Evolutionary conservation across 2,113 vertebrate species (phyloP).

Genomic region (Apaloderma vittatum): DNA sequence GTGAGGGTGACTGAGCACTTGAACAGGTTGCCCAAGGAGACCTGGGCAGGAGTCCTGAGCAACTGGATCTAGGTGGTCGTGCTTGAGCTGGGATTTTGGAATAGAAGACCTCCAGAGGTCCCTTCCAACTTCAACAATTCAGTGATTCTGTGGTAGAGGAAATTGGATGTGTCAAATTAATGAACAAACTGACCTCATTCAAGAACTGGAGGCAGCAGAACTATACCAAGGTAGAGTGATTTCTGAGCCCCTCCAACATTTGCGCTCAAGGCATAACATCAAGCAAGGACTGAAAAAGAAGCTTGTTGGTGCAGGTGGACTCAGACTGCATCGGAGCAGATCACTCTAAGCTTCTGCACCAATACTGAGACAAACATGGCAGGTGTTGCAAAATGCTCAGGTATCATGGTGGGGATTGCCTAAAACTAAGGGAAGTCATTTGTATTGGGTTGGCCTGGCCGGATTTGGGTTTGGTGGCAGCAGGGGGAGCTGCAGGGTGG

Average conservation of each 20-base stretch:
- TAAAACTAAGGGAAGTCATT: not conserved
- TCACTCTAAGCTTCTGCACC: not conserved
- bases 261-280: fast-evolving
- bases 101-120: not conserved
- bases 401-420: not conserved
- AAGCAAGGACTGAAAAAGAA: not conserved
- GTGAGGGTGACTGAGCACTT: not conserved
- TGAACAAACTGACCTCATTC: not conserved
- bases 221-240: not conserved
- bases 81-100: not conserved
- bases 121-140: not conserved
- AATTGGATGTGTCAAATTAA: not conserved
- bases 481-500: too few species aligned
- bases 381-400: not conserved
- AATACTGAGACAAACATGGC: not conserved
- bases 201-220: not conserved
- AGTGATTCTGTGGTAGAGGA: not conserved
- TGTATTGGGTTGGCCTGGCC: too few species aligned
- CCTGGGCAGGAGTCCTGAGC: not conserved
- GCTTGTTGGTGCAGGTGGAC: not conserved
- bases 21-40: not conserved
- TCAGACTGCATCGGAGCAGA: fast-evolving
- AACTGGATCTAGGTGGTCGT: not conserved
- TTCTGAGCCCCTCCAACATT: not conserved
- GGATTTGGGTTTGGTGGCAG: too few species aligned